phyloP scores from a whole-genome alignment of 1,140 invertebrate genomes.

The Steinernema khuongi region DNA sequence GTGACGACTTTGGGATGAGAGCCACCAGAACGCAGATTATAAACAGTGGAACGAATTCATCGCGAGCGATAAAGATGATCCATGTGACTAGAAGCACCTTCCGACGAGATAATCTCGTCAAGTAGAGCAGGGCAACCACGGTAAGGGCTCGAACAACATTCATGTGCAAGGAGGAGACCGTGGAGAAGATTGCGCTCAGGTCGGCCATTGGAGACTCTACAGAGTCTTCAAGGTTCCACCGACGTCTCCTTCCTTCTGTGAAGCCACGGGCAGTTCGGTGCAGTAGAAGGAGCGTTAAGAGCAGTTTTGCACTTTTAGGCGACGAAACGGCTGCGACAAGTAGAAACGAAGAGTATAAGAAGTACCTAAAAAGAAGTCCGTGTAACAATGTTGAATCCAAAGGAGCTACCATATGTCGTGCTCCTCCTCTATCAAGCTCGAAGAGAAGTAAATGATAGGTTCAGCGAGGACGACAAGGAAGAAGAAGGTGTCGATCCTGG shows the following conservation, averaged over 20 bases:
- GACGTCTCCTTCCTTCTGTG: slow-evolving; percentile 24
- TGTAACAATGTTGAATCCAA: slow-evolving; percentile 7
- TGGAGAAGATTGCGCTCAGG: background rate
- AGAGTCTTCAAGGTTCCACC: slow-evolving; percentile 32
- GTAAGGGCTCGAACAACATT: background rate
- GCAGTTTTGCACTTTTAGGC: slow-evolving; percentile 4
- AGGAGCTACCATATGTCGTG: slow-evolving; percentile 48
- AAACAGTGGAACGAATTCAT: background rate
- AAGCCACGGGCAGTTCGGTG: slow-evolving; percentile 28
- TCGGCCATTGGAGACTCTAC: background rate
- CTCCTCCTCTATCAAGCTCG: slow-evolving; percentile 51
- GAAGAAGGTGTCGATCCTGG: background rate
- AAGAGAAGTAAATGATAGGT: slow-evolving; percentile 38
- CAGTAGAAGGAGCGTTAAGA: background rate
- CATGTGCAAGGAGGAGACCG: background rate
- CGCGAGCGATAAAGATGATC: background rate
- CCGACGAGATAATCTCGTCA: background rate
- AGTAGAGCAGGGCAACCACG: background rate
- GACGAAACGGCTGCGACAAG: background rate
- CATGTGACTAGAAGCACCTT: background rate
- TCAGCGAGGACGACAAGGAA: slow-evolving; percentile 24
- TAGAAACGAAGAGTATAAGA: slow-evolving; percentile 24
- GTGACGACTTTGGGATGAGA: background rate
- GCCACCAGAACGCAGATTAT: background rate
- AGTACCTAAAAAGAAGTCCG: slow-evolving; percentile 33